Percentiles rank a stretch among this genome's conserved stretches.
Conservation (phyloP, 1,140 invertebrate genomes). For the Drosophila oshimai region DNA sequence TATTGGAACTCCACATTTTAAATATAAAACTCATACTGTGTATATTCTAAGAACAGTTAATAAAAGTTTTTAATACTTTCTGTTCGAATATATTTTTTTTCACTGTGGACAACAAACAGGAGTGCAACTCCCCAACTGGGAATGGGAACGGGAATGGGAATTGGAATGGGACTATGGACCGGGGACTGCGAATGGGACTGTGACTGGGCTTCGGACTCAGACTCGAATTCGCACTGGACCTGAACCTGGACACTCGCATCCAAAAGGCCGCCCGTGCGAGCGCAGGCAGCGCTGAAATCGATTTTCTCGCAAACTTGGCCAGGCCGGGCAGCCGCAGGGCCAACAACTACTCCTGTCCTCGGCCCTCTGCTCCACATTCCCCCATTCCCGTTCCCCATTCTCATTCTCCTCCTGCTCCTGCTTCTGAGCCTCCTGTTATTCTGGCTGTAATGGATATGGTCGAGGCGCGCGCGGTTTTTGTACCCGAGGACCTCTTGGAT, state of each 20-base stretch:
- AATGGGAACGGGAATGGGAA: conserved; percentile 2
- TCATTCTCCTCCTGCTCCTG: background rate
- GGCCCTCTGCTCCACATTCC: conserved; percentile 30
- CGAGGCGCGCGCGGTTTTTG: conserved; percentile 41
- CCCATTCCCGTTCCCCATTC: conserved; percentile 9
- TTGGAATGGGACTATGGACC: background rate
- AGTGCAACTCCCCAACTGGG: conserved; percentile 38
- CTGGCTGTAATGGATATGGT: conserved; percentile 50
- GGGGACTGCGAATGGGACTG: conserved; percentile 11
- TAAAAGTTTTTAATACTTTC: no score
- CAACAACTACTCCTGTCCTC: conserved; percentile 50
- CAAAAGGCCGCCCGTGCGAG: conserved; percentile 49
- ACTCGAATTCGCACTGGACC: conserved; percentile 16
- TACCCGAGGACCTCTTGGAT: conserved; percentile 9
- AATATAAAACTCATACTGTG: no score
- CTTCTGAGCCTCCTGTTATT: conserved; percentile 16
- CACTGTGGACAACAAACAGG: conserved; percentile 8
- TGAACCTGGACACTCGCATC: conserved; percentile 39
- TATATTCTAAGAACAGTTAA: no score
- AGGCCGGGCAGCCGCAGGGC: conserved; percentile 27
- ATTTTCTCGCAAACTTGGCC: conserved; percentile 79
- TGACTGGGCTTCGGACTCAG: conserved; percentile 19
- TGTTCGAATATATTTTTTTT: background rate
- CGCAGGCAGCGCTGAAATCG: conserved; percentile 61
- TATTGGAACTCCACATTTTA: no score